Percentiles rank a stretch among this genome's conserved stretches.
Evolutionary conservation across 2,888 invertebrate genomes (phyloP).

Genomic region (Tenthredo amoena): DNA sequence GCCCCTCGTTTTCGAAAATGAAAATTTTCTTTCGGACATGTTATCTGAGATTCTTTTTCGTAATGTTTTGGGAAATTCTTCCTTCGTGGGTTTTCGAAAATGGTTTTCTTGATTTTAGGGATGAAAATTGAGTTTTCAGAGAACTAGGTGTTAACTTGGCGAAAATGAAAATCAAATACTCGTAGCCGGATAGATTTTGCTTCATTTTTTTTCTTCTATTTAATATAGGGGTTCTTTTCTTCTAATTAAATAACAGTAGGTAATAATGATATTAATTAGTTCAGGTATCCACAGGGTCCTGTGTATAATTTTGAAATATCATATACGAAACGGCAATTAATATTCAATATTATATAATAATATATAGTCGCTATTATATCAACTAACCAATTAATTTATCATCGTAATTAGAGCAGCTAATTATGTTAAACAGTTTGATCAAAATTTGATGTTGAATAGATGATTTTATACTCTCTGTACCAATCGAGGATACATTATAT

Average conservation of each 20-base stretch:
- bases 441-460: not conserved
- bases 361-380: not conserved
- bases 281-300: not conserved
- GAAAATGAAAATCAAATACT: not conserved
- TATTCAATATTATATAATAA: not conserved
- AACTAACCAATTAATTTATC: not conserved
- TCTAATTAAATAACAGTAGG: not conserved
- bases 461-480: too few species aligned
- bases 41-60: too few species aligned
- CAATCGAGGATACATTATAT: too few species aligned
- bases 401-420: not conserved
- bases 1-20: too few species aligned
- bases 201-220: not conserved
- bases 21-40: too few species aligned
- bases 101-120: too few species aligned
- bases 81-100: too few species aligned
- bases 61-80: too few species aligned
- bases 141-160: too few species aligned
- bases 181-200: too few species aligned
- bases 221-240: not conserved
- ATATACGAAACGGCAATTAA: not conserved
- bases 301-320: too few species aligned
- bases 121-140: too few species aligned
- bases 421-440: not conserved
- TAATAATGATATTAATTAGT: not conserved